phyloP scores from a whole-genome alignment of 2,797 vertebrate species.

The Oreonectes daqikongensis region DNA sequence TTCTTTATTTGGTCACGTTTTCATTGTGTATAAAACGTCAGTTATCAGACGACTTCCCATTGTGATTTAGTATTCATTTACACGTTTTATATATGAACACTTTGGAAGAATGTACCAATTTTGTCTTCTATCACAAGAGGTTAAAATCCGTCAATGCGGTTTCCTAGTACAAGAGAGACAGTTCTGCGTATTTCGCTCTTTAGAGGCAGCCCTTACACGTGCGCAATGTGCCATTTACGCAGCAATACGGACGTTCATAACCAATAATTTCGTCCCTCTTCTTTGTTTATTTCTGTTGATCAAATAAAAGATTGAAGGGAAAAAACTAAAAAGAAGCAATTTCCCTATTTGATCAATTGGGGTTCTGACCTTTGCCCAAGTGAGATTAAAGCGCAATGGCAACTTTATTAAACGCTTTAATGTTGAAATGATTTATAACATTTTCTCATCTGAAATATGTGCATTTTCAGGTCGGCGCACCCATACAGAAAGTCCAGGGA shows the following conservation, averaged over 20 bases:
- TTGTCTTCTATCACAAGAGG: not conserved
- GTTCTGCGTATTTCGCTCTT: slow-evolving; percentile 40
- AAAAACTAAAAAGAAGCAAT: no score
- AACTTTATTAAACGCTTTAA: not conserved
- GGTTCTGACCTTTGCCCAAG: not conserved
- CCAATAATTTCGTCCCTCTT: not conserved
- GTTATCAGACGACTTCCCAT: not conserved
- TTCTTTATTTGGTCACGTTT: not conserved
- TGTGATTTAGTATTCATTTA: not conserved
- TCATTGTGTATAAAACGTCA: not conserved
- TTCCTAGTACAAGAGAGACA: slow-evolving; percentile 23
- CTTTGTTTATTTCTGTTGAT: not conserved
- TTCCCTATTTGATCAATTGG: not conserved
- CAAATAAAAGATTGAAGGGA: not conserved
- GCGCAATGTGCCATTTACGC: slow-evolving; percentile 6
- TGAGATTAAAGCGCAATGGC: not conserved
- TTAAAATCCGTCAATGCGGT: slow-evolving; percentile 9
- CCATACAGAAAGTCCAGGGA: slow-evolving; percentile 24
- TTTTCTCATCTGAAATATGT: slow-evolving; percentile 5
- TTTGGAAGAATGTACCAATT: not conserved
- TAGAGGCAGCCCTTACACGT: not conserved
- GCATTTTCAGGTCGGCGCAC: slow-evolving; percentile 41
- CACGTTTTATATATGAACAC: not conserved
- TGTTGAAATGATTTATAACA: not conserved
- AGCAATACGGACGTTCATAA: not conserved